Base-by-base conservation (phyloP, 2,797 vertebrate genomes). In the Taenioides sp. region DNA sequence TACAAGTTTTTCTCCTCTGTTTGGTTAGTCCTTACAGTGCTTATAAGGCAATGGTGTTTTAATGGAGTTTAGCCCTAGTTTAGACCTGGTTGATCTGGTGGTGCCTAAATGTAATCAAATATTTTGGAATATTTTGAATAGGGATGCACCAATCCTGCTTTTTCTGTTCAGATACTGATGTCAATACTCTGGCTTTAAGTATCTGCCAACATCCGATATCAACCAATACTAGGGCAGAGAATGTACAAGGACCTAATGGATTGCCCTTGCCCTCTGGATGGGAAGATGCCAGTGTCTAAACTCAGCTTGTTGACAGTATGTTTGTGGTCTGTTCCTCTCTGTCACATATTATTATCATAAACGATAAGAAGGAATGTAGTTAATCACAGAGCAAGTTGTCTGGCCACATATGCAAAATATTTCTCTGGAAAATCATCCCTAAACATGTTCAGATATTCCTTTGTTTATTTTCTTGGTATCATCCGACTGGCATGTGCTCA, bases 311-410 rank as follows among this genome's bases (percentile, higher is more conserved):
- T 50, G 70, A 74, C 25, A 34, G 22, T 0, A 11, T 28, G 28
- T 59, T 47, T 40, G 5, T 0, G 58, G 58, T 11, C n/a, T 31
- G 20, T 70, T 34, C 23, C n/a, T 12, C 27, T 28, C 60, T 3
- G 28, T 62, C 60, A 50, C 63, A 23, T 23, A 23, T 47, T 49
- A 49, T 49, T 20, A 10, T 1, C 28, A 73, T n/a, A 0, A 52
- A 34, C 1, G 65, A 74, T 69, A 70, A 73, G 23, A 23, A 84
- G 74, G 84, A 90, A 90, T 87, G 83, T 34, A 2, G 80, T 14
- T 67, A 55, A 60, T 59, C 58, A 23, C 1, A 17, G 47, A 37
- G 43, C 6, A 0, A 71, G 81, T 40, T 0, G 73, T 71, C 76
- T 0, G 74, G 64, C 25, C 37, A 23, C 89, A 89, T 88, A 9